Percentiles rank a stretch among this genome's conserved stretches.
phyloP scores from a whole-genome alignment of 2,797 vertebrate species.

The Anomalospiza imberbis region DNA sequence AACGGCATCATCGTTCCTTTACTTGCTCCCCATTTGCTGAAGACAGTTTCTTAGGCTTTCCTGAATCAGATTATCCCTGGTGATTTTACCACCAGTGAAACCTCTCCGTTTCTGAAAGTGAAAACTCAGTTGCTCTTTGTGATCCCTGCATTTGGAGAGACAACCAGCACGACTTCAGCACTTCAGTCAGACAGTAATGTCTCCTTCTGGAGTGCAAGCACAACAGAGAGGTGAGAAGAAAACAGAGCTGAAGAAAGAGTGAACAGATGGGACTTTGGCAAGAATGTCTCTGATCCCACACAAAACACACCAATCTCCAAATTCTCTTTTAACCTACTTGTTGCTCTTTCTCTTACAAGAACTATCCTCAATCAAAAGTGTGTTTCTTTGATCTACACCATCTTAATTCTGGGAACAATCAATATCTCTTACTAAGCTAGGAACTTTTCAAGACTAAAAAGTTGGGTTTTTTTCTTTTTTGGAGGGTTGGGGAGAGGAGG shows the following conservation, averaged over 20 bases:
- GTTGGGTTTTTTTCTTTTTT: neutral
- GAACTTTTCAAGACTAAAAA: neutral
- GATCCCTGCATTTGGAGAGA: neutral
- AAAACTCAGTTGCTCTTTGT: neutral
- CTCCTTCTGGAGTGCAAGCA: neutral
- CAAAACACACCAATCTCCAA: neutral
- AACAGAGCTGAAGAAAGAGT: slow-evolving; percentile 12
- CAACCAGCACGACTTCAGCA: neutral
- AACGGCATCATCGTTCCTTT: neutral
- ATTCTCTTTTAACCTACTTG: neutral
- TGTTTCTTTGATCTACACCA: neutral
- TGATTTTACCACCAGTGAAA: neutral
- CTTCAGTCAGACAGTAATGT: neutral
- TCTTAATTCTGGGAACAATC: neutral
- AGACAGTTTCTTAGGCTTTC: neutral
- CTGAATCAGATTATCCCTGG: neutral
- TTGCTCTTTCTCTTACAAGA: neutral
- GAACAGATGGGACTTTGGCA: slow-evolving; percentile 21
- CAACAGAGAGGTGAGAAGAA: slow-evolving; percentile 12
- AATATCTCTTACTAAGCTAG: neutral
- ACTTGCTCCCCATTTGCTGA: neutral
- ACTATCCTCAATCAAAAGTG: neutral
- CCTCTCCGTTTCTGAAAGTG: neutral
- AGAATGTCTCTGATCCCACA: neutral
- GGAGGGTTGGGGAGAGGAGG: rapidly evolving